Base-by-base conservation (phyloP, 2,113 vertebrate genomes). In the Tapirus terrestris region DNA sequence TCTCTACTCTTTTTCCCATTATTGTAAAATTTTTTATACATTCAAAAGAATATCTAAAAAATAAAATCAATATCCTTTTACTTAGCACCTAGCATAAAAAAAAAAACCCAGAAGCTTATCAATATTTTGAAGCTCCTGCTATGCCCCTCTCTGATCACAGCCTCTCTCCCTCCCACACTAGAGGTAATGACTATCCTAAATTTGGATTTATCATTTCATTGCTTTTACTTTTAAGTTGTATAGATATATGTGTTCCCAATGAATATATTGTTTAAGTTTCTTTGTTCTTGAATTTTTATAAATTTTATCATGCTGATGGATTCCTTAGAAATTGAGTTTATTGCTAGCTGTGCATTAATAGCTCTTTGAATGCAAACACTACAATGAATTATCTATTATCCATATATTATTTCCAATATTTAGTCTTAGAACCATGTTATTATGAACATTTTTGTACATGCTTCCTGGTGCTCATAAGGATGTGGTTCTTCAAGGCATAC, bases 41-140 rank as follows among this genome's bases (percentile, higher is more conserved):
- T 29, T 97, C 51, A 76, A 90, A 90, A 65, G 27, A 93, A 83
- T 61, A 75, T 27, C 1, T 93, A 87, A 75, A 91, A 91, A 84
- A 95, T 68, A 68, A 84, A 84, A 94, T 95, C 12, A 81, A 43
- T 76, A 91, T 56, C 20, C 9, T 39, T 79, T 43, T 81, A 73
- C 56, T 33, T 80, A 58, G 53, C 33, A 45, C 45, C 39, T 85
- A 60, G 3, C n/a, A 21, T 75, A 39, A 39, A 39, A 39, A 39
- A 39, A 11, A 88, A n/a, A 39, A 39, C 23, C 27, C 2, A 23
- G 8, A 56, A 48, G 1, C 27, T 87, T 61, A 6, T 53, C 8
- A n/a, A 27, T 75, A 51, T 72, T 94, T 58, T 72, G 73, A 97
- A 58, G 3, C 13, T 93, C 6, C 56, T 11, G 12, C 33, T 2